Base-by-base conservation (phyloP, 2,888 invertebrate species). In the Anarsia innoxiella region DNA sequence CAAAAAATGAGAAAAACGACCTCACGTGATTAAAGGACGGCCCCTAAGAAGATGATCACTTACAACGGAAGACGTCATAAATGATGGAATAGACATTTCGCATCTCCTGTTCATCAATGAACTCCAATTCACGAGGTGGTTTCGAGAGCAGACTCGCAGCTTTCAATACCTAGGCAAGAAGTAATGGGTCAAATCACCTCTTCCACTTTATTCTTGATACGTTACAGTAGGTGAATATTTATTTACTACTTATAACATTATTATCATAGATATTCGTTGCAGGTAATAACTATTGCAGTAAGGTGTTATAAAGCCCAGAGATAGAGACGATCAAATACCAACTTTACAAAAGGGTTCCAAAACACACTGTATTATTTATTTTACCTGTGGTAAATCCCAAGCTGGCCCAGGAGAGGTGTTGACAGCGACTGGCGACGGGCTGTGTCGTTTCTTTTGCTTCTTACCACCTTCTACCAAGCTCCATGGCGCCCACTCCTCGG, bases 21-120 rank as follows among this genome's bases (percentile, higher is more conserved):
- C n/a, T n/a, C n/a, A n/a, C n/a, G n/a, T n/a, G n/a, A n/a, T n/a
- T n/a, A n/a, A n/a, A n/a, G n/a, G n/a, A n/a, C n/a, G n/a, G n/a
- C n/a, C n/a, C n/a, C n/a, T n/a, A n/a, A n/a, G n/a, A n/a, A n/a
- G n/a, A n/a, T n/a, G n/a, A n/a, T n/a, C 25, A 80, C 91, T 89
- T 72, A 92, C 92, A 92, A 66, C 92, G 79, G 48, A 91, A 89
- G 0, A 91, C 91, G 55, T 92, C 92, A 63, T 91, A 92, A 48
- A 92, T 90, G 23, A 92, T 80, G 0, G 90, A 89, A 52, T 90
- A 91, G 13, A 92, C 91, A 46, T 89, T 80, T 40, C 91, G 75
- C 91, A 92, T 91, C 59, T 92, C 91, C 38, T 91, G 90, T 51
- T 91, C 91, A 55, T 91, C 90, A 1, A 62, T 62, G 49, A 90